Base-by-base conservation (phyloP, 1,140 invertebrate genomes). In the Notospermus geniculatus region DNA sequence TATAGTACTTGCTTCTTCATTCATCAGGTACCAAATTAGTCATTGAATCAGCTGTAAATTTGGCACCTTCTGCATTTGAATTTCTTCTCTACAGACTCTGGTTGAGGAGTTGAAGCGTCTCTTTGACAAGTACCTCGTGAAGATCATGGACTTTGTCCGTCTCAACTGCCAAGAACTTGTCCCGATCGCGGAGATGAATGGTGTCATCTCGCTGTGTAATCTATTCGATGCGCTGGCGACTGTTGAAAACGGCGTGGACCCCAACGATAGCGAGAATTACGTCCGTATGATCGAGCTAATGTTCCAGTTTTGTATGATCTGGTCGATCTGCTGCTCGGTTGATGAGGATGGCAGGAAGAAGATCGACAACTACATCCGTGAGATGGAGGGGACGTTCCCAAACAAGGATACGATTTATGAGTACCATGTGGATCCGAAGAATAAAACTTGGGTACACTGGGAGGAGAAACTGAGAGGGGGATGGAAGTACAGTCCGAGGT, bases 381-480 rank as follows among this genome's bases (percentile, higher is more conserved):
- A 93, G 80, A 85, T 89, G 72, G 91, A 93, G 74, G 87, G 88
- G 9, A 85, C 88, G 1, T 92, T 92, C 79, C 91, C 91, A 0
- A 84, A 91, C 27, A 90, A 89, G 69, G 91, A 92, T 71, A 91
- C 89, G 0, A 85, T 93, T 2, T 93, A 90, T 82, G 91, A 93
- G 76, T 93, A 94, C 80, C 91, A 85, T 76, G 88, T 94, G 2
- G 90, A 93, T 72, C 80, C 85, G 17, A 84, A 86, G 59, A 84
- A 86, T 46, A 84, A 86, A 50, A 80, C 81, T 57, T 90, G 91
- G 80, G 80, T 87, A 36, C 85, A 86, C 23, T 93, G 91, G 91
- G 88, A 91, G 68, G 88, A 90, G 63, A 88, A 87, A 78, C 82
- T 92, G 61, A 85, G 85, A 9, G 80, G 84, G 46, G 83, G 83